Percentiles rank a stretch among this genome's conserved stretches.
These are phyloP conservation scores for Noturus placidus DNA, from an alignment of 2,113 vertebrate genomes.

Conservation along the genomic window DNA sequence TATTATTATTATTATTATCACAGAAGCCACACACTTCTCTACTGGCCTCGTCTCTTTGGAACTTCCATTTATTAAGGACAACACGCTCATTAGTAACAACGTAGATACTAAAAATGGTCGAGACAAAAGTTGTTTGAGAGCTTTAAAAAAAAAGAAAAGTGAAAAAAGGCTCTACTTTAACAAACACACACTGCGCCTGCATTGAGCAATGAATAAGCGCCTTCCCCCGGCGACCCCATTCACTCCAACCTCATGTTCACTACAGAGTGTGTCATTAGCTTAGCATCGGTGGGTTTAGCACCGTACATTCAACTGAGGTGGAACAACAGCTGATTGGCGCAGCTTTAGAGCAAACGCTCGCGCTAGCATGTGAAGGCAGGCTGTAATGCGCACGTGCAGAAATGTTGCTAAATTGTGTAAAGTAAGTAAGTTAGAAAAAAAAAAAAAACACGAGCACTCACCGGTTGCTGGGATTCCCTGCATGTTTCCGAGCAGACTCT, in stretches of 20 bases:
- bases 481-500: background rate
- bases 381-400: background rate
- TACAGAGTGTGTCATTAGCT: background rate
- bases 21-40: background rate
- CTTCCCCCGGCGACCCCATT: conserved; percentile 23
- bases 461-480: conserved; percentile 30
- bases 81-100: background rate
- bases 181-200: background rate
- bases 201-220: conserved; percentile 13
- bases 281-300: background rate
- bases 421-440: background rate
- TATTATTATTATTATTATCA: no score
- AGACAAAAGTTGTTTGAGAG: background rate
- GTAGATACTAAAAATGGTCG: background rate
- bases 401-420: background rate
- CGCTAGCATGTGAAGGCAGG: background rate
- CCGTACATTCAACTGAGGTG: no score
- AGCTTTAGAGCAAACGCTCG: background rate
- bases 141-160: no score
- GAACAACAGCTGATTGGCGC: background rate
- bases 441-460: background rate
- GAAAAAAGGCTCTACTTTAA: background rate
- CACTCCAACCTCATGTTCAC: background rate
- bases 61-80: conserved; percentile 4
- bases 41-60: background rate